phyloP scores from a whole-genome alignment of 1,140 invertebrate species.

The Bombus ignitus region DNA sequence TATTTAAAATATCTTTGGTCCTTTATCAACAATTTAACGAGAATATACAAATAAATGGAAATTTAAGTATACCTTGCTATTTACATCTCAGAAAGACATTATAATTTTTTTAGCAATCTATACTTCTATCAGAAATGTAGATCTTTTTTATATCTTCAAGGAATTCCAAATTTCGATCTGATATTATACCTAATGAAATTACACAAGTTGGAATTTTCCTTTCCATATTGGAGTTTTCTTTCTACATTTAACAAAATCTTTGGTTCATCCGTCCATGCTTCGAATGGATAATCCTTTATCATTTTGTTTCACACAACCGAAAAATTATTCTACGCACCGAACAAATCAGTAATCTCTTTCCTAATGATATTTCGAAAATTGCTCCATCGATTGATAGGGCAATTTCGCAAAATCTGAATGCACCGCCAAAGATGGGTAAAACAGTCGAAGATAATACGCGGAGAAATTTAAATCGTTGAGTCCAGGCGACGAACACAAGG shows the following conservation, averaged over 20 bases:
- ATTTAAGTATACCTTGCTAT: background rate
- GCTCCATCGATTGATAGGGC: conserved; percentile 5
- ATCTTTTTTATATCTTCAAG: background rate
- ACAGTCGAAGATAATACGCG: conserved; percentile 10
- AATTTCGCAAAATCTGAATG: conserved; percentile 9
- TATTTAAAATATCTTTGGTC: conserved; percentile 32
- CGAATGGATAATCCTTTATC: background rate
- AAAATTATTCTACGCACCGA: background rate
- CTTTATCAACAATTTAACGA: background rate
- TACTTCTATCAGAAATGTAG: background rate
- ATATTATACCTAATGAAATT: background rate
- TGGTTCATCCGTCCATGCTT: background rate
- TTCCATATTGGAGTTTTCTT: background rate
- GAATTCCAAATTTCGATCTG: background rate
- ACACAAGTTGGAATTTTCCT: background rate
- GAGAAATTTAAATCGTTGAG: background rate
- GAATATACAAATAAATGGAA: background rate
- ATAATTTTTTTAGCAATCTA: background rate
- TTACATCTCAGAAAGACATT: background rate
- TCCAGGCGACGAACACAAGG: background rate
- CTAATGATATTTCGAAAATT: conserved; percentile 26
- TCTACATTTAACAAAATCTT: conserved; percentile 20
- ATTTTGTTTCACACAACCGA: background rate
- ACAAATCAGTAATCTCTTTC: no score
- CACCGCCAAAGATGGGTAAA: conserved; percentile 3